phyloP scores from a whole-genome alignment of 2,113 vertebrate genomes.

The Spheniscus mendiculus region DNA sequence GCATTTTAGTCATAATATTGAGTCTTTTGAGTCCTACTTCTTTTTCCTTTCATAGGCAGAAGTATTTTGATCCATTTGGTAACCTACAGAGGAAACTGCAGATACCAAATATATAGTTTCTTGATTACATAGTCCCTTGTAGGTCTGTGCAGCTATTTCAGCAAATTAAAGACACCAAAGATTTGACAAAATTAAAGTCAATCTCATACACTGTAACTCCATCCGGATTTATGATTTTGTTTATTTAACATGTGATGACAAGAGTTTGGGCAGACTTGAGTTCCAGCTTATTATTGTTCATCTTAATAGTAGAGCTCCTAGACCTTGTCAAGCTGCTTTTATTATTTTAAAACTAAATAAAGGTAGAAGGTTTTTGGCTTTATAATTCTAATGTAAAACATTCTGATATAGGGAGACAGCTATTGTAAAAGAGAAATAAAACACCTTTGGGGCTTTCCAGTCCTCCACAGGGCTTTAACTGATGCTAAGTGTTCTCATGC shows the following conservation, averaged over 20 bases:
- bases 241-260: not conserved
- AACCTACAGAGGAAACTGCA: not conserved
- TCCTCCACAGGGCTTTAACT: not conserved
- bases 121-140: not conserved
- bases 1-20: not conserved
- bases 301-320: not conserved
- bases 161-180: not conserved
- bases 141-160: not conserved
- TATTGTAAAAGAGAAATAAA: not conserved
- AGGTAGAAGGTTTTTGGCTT: rapidly evolving
- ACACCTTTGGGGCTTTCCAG: not conserved
- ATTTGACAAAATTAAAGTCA: not conserved
- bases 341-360: not conserved
- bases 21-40: not conserved
- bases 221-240: not conserved
- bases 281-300: not conserved
- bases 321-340: not conserved
- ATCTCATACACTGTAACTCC: not conserved
- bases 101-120: not conserved
- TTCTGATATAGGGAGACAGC: not conserved
- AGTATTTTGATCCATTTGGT: not conserved
- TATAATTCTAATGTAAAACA: not conserved
- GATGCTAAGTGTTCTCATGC: not conserved
- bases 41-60: not conserved
- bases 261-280: not conserved